Evolutionary conservation across 2,797 vertebrate species (phyloP), one percentile per base, ranked within the genome.

Genomic region (Sebastes steindachneri): DNA sequence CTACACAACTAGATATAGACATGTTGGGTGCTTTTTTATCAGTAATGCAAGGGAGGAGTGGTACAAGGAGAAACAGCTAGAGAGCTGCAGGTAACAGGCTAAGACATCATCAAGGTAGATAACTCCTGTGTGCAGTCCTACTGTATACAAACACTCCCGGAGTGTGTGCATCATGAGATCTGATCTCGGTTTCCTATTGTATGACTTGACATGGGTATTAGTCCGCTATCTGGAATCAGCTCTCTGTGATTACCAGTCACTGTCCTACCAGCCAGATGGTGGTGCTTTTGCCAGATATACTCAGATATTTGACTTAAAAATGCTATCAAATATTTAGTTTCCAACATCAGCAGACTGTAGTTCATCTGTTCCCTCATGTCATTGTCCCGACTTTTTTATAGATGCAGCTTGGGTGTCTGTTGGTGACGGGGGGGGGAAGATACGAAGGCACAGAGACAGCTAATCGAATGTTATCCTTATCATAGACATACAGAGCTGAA

Each of bases 401-500:
- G 53, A 54, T 33, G 7, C 37, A 35, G 60, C 51, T 23, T 23
- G 60, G 48, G 41, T 54, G 64, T 69, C 66, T 81, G 17, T 79
- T 26, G 57, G 55, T 33, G 76, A 78, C 80, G 65, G 33, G 0
- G 6, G 1, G 10, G 29, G 17, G 12, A 60, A 37, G 63, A 76
- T 59, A 63, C 9, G 65, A 78, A 79, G 51, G 62, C 26, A 14
- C 54, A 41, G 79, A 53, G 62, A 89, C 53, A 74, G 33, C 17
- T 55, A 82, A 89, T 84, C 73, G 54, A 74, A 86, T 86, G 77
- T 62, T 78, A 74, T 80, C 65, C 78, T 83, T 82, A 86, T 85
- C 79, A 72, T 29, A 54, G 79, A 84, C 78, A 29, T n/a, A 45
- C 83, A 85, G 86, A 79, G 68, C 58, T 19, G 31, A 55, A 60